These are phyloP conservation scores for Elysia chlorotica DNA, from an alignment of 1,140 invertebrate species.

Conservation along the genomic window DNA sequence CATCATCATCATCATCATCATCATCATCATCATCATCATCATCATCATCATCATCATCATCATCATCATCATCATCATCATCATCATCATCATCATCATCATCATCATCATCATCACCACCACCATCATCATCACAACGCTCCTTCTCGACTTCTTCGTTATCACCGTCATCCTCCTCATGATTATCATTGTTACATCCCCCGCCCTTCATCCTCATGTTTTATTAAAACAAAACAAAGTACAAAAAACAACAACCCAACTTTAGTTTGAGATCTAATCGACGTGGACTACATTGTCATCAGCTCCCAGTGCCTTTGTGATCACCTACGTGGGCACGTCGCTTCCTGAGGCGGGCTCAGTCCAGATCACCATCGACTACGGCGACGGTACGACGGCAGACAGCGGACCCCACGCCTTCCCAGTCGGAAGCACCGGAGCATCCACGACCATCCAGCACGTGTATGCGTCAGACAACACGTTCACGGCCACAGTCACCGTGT, in stretches of 20 bases:
- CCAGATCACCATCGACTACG: conserved; percentile 24
- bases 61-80: too few species aligned
- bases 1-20: too few species aligned
- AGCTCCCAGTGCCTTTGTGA: conserved; percentile 17
- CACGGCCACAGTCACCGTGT: conserved; percentile 28
- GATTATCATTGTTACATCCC: neutral
- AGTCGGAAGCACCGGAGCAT: neutral
- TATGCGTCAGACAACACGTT: conserved; percentile 37
- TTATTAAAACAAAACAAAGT: neutral
- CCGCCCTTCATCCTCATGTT: neutral
- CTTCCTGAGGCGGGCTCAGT: conserved; percentile 34
- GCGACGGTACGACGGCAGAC: conserved; percentile 25
- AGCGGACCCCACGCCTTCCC: neutral
- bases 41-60: too few species aligned
- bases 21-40: too few species aligned
- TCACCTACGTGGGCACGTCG: conserved; percentile 22
- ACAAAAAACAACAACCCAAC: too few species aligned
- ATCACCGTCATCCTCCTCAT: too few species aligned
- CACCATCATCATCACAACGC: too few species aligned
- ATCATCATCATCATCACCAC: too few species aligned
- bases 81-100: too few species aligned
- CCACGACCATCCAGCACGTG: neutral
- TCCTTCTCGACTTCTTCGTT: too few species aligned
- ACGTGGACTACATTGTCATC: too few species aligned
- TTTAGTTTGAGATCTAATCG: too few species aligned